Percentiles rank a stretch among this genome's conserved stretches.
Evolutionary conservation across 1,140 invertebrate species (phyloP).

Genomic region (Ostrea denselamellosa): DNA sequence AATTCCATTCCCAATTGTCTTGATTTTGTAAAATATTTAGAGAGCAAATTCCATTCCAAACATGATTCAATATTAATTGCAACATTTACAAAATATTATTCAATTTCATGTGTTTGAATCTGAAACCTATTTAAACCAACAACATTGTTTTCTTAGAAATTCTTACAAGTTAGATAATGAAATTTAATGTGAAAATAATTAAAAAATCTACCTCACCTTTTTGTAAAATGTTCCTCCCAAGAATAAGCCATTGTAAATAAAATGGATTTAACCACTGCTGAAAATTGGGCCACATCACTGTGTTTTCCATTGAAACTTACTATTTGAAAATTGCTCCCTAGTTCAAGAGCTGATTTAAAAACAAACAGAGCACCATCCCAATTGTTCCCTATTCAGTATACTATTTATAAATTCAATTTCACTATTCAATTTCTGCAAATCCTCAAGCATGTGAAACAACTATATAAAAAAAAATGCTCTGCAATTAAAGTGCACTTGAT

Average conservation of each 20-base stretch:
- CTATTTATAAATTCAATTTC: slow-evolving; percentile 7
- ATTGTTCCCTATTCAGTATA: not conserved
- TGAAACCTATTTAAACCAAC: too few relatives aligned
- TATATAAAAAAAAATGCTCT: not conserved
- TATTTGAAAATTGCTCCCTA: not conserved
- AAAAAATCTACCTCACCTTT: slow-evolving; percentile 12
- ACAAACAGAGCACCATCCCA: slow-evolving; percentile 15
- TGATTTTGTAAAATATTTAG: too few relatives aligned
- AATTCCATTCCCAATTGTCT: too few relatives aligned
- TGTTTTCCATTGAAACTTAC: not conserved
- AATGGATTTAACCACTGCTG: slow-evolving; percentile 13
- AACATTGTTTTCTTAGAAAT: not conserved
- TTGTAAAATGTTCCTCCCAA: slow-evolving; percentile 29
- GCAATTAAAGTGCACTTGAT: slow-evolving; percentile 37
- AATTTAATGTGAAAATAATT: not conserved
- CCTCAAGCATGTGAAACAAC: slow-evolving; percentile 31
- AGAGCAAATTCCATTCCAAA: too few relatives aligned
- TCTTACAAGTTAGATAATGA: not conserved
- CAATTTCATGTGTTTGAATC: too few relatives aligned
- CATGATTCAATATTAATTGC: too few relatives aligned
- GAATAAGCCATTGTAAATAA: slow-evolving; percentile 16
- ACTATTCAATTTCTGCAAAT: slow-evolving; percentile 31
- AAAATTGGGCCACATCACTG: slow-evolving; percentile 5
- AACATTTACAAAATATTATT: too few relatives aligned
- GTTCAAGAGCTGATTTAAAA: not conserved